phyloP scores from a whole-genome alignment of 2,888 invertebrate genomes.

The Diachrysia chrysitis region DNA sequence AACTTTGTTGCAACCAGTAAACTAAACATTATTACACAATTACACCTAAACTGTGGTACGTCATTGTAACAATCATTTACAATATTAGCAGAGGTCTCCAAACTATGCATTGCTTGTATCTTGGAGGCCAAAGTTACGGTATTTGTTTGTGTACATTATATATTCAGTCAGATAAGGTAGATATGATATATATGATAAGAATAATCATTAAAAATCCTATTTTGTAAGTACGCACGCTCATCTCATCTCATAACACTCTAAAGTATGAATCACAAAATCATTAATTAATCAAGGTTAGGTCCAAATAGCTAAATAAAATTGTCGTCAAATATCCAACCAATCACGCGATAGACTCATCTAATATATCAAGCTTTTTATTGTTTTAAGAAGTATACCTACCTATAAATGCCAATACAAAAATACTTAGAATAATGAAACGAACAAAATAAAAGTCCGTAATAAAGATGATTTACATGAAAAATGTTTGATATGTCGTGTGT shows the following conservation, averaged over 20 bases:
- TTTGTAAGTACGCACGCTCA: no score
- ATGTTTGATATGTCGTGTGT: constrained; percentile 2
- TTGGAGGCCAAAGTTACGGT: no score
- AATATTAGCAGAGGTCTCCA: no score
- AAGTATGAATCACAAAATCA: neutral
- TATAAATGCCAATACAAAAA: neutral
- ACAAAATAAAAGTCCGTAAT: constrained; percentile 3
- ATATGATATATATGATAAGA: no score
- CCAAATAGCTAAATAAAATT: constrained; percentile 21
- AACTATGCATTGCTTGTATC: no score
- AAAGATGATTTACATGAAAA: constrained; percentile 11
- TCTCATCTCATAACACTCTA: neutral
- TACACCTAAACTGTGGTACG: no score
- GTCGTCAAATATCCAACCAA: constrained; percentile 14
- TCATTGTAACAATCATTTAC: no score
- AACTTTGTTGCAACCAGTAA: no score
- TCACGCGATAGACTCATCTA: constrained; percentile 23
- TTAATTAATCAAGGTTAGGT: constrained; percentile 16
- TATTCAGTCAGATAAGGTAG: no score
- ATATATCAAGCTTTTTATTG: constrained; percentile 21
- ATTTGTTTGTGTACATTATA: no score
- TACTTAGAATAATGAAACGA: neutral
- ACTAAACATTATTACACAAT: no score
- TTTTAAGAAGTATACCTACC: neutral
- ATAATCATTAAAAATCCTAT: no score